phyloP scores from a whole-genome alignment of 2,888 invertebrate species.

The Drosophila anceps region DNA sequence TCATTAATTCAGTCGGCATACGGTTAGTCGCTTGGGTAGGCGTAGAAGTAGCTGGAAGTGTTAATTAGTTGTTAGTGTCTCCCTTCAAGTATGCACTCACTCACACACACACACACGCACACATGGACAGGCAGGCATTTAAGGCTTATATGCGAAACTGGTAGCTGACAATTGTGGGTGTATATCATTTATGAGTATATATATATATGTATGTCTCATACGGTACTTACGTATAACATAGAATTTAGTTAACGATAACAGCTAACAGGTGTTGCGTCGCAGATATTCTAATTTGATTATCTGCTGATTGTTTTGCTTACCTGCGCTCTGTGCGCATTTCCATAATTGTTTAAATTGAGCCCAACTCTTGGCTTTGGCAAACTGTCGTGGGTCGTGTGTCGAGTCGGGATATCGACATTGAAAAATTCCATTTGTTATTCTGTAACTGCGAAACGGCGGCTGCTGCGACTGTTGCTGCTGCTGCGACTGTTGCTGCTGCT shows the following conservation, averaged over 20 bases:
- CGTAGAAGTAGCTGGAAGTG: slow-evolving; percentile 78
- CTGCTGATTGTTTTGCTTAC: slow-evolving; percentile 1
- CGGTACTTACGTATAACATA: slow-evolving; percentile 11
- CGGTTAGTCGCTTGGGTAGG: slow-evolving; percentile 73
- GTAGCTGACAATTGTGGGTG: slow-evolving; percentile 45
- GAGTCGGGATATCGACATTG: slow-evolving; percentile 54
- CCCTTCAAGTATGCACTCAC: slow-evolving; percentile 8
- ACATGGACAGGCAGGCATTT: slow-evolving; percentile 10
- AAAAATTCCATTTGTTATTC: slow-evolving; percentile 47
- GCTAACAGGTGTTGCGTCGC: slow-evolving; percentile 13
- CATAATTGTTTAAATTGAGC: slow-evolving; percentile 71
- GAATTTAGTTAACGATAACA: slow-evolving; percentile 34
- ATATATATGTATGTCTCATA: slow-evolving; percentile 5
- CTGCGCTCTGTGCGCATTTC: slow-evolving; percentile 53
- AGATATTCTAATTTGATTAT: slow-evolving; percentile 14
- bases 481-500: slow-evolving; percentile 11
- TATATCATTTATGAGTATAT: slow-evolving; percentile 8
- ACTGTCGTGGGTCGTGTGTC: slow-evolving; percentile 39
- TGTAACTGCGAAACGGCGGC: slow-evolving; percentile 18
- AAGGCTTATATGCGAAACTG: slow-evolving; percentile 48
- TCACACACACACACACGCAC: slow-evolving; percentile 6
- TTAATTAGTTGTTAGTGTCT: slow-evolving; percentile 76
- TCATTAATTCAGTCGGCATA: slow-evolving; percentile 79
- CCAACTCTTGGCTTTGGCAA: slow-evolving; percentile 2
- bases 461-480: slow-evolving; percentile 1